Base-by-base conservation (phyloP, 37 sponge, comb jelly and placozoan genomes). In the Dysidea cf. avara region DNA sequence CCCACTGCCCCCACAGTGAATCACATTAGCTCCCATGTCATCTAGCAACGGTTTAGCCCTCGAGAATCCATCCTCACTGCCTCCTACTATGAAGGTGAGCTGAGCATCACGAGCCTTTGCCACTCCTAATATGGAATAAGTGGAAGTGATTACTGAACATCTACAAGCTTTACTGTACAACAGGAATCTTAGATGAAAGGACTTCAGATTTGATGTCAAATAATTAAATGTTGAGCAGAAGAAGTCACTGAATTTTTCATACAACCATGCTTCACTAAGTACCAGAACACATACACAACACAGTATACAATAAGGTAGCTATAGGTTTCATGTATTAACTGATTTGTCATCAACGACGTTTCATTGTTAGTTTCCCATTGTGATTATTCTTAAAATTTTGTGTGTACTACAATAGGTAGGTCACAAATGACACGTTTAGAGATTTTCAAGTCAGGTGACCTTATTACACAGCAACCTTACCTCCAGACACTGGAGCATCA, bases 401-500 rank as follows among this genome's bases (percentile, higher is more conserved):
- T n/a, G n/a, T n/a, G n/a, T n/a, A n/a, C n/a, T n/a, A n/a, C n/a
- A n/a, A n/a, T n/a, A n/a, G n/a, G n/a, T n/a, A n/a, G n/a, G n/a
- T n/a, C n/a, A n/a, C n/a, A n/a, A n/a, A n/a, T n/a, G n/a, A n/a
- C n/a, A n/a, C n/a, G n/a, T n/a, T n/a, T n/a, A n/a, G n/a, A n/a
- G n/a, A n/a, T n/a, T n/a, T n/a, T n/a, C n/a, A n/a, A n/a, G n/a
- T n/a, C n/a, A n/a, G n/a, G n/a, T n/a, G n/a, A n/a, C n/a, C n/a
- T n/a, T n/a, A n/a, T n/a, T n/a, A n/a, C 35, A 7, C 3, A 60
- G 17, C 25, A n/a, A 7, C 39, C 72, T 43, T 36, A 94, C 94
- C 99, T 70, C 99, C 99, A 12, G 99, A 99, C 25, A 99, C 96
- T 26, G 99, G 99, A 11, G 99, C 92, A 67, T 99, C 99, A 5